Conservation (phyloP, 2,113 vertebrate genomes). For the Bubalus kerabau region DNA sequence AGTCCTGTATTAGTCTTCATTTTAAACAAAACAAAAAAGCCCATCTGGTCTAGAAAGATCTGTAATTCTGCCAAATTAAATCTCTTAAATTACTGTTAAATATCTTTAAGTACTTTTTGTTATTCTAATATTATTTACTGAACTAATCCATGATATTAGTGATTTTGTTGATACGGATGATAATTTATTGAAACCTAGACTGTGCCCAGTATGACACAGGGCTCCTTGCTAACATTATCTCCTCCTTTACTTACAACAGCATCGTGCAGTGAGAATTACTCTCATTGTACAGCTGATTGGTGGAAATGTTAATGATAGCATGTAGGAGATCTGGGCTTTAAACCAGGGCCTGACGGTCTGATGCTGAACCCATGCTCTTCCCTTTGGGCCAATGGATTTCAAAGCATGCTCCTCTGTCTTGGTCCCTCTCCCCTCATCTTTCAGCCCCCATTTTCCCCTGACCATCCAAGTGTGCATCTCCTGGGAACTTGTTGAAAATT, state of each 20-base stretch:
- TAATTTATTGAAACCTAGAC: neutral
- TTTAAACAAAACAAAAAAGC: neutral
- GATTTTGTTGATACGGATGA: neutral
- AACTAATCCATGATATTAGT: neutral
- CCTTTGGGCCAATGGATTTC: neutral
- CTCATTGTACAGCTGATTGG: neutral
- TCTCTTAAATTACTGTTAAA: neutral
- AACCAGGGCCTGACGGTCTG: neutral
- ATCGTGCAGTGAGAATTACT: neutral
- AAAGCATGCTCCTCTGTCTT: neutral
- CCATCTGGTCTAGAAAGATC: neutral
- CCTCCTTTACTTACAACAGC: neutral
- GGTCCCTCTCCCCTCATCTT: neutral
- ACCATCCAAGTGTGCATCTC: neutral
- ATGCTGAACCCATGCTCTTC: neutral
- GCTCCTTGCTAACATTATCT: neutral
- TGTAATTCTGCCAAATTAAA: neutral
- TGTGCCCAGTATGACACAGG: neutral
- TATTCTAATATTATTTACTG: neutral
- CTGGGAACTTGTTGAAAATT: neutral
- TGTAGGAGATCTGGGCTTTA: neutral
- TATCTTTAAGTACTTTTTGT: neutral
- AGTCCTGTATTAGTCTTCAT: neutral
- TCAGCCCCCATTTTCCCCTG: accelerated
- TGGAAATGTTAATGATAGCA: neutral